These are phyloP conservation scores for Leptinotarsa tumamoca DNA, from an alignment of 2,888 invertebrate species.

Conservation along the genomic window DNA sequence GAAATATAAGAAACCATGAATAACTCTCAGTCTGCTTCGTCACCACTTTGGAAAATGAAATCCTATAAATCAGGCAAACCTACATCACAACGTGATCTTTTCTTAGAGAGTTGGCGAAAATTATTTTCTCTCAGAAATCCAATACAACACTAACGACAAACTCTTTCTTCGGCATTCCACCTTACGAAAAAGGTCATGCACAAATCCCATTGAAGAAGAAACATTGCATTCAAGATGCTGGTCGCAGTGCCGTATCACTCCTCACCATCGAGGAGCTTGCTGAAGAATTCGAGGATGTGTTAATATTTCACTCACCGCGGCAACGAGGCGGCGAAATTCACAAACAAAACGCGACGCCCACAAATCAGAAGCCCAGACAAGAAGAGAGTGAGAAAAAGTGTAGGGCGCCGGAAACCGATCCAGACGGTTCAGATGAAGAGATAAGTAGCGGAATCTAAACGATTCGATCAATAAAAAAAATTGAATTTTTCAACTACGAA, in stretches of 20 bases:
- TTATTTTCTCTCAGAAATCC: background rate
- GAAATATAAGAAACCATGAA: no score
- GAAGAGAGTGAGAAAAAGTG: constrained; percentile 15
- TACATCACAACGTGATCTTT: background rate
- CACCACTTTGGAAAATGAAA: no score
- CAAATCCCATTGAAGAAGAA: constrained; percentile 32
- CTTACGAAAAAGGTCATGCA: constrained; percentile 27
- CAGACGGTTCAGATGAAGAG: constrained; percentile 19
- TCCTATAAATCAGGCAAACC: background rate
- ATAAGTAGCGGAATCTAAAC: background rate
- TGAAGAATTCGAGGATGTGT: constrained; percentile 62
- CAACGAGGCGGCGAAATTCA: constrained; percentile 57
- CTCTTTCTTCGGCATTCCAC: constrained; percentile 13
- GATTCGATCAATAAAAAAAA: constrained; percentile 1
- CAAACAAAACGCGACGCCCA: constrained; percentile 53
- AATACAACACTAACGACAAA: background rate
- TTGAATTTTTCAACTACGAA: background rate
- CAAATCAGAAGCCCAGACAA: constrained; percentile 47
- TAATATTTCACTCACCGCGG: constrained; percentile 63
- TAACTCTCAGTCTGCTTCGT: no score
- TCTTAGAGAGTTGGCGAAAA: background rate
- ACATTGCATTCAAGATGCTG: constrained; percentile 37
- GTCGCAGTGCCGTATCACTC: constrained; percentile 61
- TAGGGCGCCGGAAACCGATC: constrained; percentile 17
- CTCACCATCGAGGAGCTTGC: constrained; percentile 63